phyloP scores from a whole-genome alignment of 2,797 vertebrate genomes.

The Ceryle rudis region DNA sequence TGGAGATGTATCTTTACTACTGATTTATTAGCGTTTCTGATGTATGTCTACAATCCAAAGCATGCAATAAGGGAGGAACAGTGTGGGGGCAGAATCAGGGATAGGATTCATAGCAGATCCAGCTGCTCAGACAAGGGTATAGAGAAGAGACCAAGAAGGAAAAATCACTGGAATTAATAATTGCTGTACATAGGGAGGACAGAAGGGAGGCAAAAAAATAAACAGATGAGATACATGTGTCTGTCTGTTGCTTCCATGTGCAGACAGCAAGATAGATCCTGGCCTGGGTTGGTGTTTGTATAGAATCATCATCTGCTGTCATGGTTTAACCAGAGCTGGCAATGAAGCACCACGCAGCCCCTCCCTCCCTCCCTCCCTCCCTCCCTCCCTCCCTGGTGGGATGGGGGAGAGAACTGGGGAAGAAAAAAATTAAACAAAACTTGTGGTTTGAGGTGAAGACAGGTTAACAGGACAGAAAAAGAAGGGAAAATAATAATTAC shows the following conservation, averaged over 20 bases:
- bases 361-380: neutral
- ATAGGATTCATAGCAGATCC: neutral
- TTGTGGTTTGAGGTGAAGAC: neutral
- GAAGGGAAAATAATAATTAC: neutral
- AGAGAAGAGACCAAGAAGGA: neutral
- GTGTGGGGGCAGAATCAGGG: neutral
- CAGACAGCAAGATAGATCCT: neutral
- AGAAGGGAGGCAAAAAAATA: neutral
- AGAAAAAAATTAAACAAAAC: no score
- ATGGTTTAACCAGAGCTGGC: neutral
- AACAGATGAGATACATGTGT: neutral
- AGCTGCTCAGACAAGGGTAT: neutral
- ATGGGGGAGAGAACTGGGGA: neutral
- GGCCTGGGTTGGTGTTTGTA: neutral
- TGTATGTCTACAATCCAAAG: fast-evolving
- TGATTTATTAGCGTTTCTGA: neutral
- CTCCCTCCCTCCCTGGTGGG: neutral
- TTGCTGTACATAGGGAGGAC: neutral
- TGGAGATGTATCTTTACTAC: neutral
- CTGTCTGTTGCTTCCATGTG: neutral
- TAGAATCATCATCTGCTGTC: neutral
- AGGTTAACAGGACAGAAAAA: neutral
- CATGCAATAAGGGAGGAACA: neutral
- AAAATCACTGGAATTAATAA: neutral
- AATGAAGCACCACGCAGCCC: neutral